These are phyloP conservation scores for Sinella curviseta DNA, from an alignment of 1,140 invertebrate species.

Conservation along the genomic window DNA sequence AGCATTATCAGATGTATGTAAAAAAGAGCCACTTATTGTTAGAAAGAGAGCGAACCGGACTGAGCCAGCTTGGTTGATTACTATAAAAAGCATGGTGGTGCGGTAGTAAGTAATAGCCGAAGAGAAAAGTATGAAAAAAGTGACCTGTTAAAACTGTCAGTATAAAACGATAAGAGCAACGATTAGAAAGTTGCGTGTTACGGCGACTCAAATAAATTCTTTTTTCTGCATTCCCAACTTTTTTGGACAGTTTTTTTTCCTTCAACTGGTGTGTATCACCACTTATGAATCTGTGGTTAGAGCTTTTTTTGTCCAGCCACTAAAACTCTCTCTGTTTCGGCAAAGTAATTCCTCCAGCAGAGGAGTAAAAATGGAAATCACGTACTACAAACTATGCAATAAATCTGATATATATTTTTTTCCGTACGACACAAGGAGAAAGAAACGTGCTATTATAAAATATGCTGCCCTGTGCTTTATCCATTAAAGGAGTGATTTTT, in stretches of 20 bases:
- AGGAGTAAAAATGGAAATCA: neutral
- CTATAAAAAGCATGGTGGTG: no score
- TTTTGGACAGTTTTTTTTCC: neutral
- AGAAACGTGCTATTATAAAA: neutral
- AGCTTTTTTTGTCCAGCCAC: no score
- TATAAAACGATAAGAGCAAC: conserved; percentile 8
- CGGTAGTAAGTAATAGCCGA: no score
- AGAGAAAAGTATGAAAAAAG: no score
- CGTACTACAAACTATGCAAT: neutral
- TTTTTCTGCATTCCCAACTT: neutral
- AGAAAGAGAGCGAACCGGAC: no score
- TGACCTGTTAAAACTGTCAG: conserved; percentile 3
- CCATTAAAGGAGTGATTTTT: neutral
- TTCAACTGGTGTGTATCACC: neutral
- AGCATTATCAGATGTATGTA: no score
- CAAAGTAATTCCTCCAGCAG: neutral
- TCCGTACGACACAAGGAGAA: no score
- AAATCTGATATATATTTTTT: neutral
- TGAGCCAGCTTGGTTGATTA: no score
- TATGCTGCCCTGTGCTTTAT: neutral
- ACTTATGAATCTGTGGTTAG: neutral
- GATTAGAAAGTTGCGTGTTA: conserved; percentile 20
- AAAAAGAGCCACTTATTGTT: no score
- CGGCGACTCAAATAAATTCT: neutral
- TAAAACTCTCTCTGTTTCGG: no score